These are phyloP conservation scores for Limanda limanda DNA, from an alignment of 2,113 vertebrate species.

Conservation along the genomic window DNA sequence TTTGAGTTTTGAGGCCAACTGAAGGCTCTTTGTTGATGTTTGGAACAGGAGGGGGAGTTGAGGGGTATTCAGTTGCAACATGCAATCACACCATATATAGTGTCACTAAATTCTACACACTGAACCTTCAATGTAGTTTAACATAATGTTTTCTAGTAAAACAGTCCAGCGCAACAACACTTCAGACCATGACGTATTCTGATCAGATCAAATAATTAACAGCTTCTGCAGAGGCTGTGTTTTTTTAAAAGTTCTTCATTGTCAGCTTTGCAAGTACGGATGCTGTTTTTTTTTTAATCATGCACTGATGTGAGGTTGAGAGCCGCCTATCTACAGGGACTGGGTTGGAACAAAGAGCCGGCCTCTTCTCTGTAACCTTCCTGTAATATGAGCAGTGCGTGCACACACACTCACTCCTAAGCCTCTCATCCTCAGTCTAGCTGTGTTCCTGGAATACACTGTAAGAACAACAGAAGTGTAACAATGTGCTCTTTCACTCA, in stretches of 20 bases:
- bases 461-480: constrained; percentile 19
- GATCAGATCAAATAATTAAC: neutral
- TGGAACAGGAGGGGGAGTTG: no score
- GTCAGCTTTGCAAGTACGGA: constrained; percentile 4
- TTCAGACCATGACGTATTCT: neutral
- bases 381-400: constrained; percentile 66
- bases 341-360: constrained; percentile 62
- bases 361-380: constrained; percentile 38
- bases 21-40: no score
- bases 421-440: constrained; percentile 25
- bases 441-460: constrained; percentile 50
- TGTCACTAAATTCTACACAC: no score
- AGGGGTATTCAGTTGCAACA: no score
- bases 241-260: neutral
- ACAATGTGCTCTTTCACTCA: constrained; percentile 10
- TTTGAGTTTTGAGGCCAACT: no score
- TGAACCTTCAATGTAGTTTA: no score
- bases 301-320: constrained; percentile 32
- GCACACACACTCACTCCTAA: constrained; percentile 26
- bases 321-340: constrained; percentile 56
- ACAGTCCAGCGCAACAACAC: neutral
- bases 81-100: no score
- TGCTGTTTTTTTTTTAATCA: constrained; percentile 13
- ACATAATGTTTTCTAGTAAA: neutral
- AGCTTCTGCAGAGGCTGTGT: neutral